These are phyloP conservation scores for Galaxea fascicularis DNA, from an alignment of 92 coral and sea anemone genomes.

Conservation along the genomic window DNA sequence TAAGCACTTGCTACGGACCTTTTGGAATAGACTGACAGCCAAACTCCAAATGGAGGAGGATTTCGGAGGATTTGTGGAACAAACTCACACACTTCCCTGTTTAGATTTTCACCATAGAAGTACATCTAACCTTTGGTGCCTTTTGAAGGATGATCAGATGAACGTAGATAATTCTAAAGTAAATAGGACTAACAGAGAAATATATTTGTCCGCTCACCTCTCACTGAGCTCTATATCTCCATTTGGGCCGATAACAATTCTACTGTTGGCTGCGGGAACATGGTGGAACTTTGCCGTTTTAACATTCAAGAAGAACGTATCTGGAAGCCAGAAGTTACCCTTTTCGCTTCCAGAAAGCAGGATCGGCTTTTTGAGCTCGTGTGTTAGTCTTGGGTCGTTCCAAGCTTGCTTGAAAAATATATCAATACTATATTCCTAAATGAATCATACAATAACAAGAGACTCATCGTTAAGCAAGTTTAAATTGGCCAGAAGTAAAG, in stretches of 20 bases:
- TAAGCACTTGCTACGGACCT: too few species aligned
- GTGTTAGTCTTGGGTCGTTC: constrained; percentile 89
- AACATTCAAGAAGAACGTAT: constrained; percentile 93
- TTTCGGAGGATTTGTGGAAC: too few species aligned
- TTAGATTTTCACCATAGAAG: too few species aligned
- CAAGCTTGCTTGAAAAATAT: constrained; percentile 97
- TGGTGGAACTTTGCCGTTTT: constrained; percentile 89
- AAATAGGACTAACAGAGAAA: not conserved
- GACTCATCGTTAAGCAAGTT: not conserved
- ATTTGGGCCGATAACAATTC: constrained; percentile 77
- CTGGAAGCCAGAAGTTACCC: constrained; percentile 91
- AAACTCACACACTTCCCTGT: too few species aligned
- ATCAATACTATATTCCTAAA: constrained; percentile 88
- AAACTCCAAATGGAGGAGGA: too few species aligned
- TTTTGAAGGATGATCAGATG: too few species aligned
- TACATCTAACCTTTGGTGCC: too few species aligned
- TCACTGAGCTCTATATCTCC: constrained; percentile 90
- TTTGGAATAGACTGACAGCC: too few species aligned
- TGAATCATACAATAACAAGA: not conserved
- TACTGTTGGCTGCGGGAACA: constrained; percentile 85
- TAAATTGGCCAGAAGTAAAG: too few species aligned
- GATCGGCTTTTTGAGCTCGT: constrained; percentile 64
- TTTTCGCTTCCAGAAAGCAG: constrained; percentile 84
- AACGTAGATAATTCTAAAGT: too few species aligned
- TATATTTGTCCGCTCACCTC: constrained; percentile 59